Evolutionary conservation across 2,113 vertebrate species (phyloP), one percentile per base, ranked within the genome.

Genomic region (Hippoglossus stenolepis): DNA sequence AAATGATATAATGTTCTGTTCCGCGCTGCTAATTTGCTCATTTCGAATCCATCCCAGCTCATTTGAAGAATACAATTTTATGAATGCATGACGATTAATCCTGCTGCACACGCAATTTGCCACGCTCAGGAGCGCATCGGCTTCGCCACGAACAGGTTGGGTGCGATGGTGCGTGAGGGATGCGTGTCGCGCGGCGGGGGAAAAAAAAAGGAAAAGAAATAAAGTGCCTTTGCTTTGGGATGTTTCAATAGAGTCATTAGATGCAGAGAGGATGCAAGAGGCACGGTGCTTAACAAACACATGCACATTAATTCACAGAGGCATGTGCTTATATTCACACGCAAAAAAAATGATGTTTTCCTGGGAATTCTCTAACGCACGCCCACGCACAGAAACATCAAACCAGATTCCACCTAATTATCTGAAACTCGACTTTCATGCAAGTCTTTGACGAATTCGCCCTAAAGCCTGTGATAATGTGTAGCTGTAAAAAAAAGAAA

Each of bases 1-100:
- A 61, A 59, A 58, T 69, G 0, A 79, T 63, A 70, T 73, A 63
- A 56, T 71, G 26, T 57, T 76, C 49, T 17, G 40, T 51, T 77
- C 57, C 74, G 66, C 59, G 20, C 23, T 31, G 5, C 49, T 85
- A 71, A 78, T 83, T 76, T 80, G n/a, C 72, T 82, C 51, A 82
- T 82, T 86, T 85, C 47, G 74, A 64, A 80, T 80, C 62, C 2
- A 78, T 70, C 73, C 56, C 67, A 77, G 72, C 61, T 70, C 59
- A 82, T 86, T 59, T 78, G 38, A 80, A 7, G 53, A 53, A 80
- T 61, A 74, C 26, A 47, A 62, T 82, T 79, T 83, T 57, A 66
- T 57, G 31, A 83, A 77, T 53, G 53, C 76, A 35, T 21, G 8
- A 26, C n/a, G 4, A 75, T 82, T 73, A 74, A 86, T 73, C 60